phyloP scores from a whole-genome alignment of 2,888 invertebrate genomes.

The Plagiodera versicolora region DNA sequence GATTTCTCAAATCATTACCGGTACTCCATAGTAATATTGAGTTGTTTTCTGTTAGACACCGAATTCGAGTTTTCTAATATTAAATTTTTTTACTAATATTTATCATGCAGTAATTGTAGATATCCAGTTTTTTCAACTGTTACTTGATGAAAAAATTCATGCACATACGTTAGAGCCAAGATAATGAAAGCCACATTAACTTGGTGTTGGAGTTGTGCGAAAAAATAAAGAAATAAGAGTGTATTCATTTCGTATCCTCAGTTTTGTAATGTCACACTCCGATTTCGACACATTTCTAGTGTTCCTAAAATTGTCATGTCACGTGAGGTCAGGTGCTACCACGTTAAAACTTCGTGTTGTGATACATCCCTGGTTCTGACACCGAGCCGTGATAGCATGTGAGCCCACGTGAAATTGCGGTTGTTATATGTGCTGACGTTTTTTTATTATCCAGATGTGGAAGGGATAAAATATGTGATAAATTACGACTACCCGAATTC shows the following conservation, averaged over 20 bases:
- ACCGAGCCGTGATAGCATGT: no score
- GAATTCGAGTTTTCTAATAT: background rate
- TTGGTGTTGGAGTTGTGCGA: constrained; percentile 29
- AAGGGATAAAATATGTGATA: constrained; percentile 94
- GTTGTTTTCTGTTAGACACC: background rate
- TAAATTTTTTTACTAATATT: background rate
- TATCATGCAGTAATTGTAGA: background rate
- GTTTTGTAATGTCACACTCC: no score
- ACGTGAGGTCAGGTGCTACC: no score
- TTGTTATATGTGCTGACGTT: background rate
- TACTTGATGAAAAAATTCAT: no score
- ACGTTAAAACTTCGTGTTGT: no score
- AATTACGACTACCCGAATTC: constrained; percentile 97
- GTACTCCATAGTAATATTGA: no score
- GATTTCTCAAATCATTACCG: no score
- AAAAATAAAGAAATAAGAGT: constrained; percentile 16
- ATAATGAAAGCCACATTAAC: constrained; percentile 20
- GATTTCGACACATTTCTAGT: no score
- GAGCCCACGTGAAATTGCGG: no score
- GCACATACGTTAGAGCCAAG: constrained; percentile 29
- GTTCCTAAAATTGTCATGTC: no score
- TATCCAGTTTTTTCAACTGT: no score
- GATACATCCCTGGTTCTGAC: no score
- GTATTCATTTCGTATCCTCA: background rate
- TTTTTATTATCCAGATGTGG: constrained; percentile 74